Percentiles rank a stretch among this genome's conserved stretches.
These are phyloP conservation scores for Desmodus rotundus DNA, from an alignment of 2,113 vertebrate genomes.

Conservation along the genomic window DNA sequence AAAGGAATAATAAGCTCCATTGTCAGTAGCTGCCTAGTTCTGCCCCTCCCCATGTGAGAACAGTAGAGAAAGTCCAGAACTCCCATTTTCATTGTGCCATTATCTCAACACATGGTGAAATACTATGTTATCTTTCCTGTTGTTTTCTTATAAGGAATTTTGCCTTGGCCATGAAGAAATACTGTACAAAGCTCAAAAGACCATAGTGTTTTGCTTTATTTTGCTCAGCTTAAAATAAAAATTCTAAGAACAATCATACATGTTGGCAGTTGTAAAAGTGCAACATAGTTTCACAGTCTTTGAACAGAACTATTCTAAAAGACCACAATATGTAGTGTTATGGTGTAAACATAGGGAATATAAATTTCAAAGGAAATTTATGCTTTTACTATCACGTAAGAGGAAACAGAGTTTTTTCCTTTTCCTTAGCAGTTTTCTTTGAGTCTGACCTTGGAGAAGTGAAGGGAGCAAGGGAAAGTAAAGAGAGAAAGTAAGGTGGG, in stretches of 20 bases:
- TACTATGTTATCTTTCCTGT: neutral
- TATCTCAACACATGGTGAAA: neutral
- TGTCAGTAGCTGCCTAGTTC: neutral
- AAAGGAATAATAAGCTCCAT: neutral
- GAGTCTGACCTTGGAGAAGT: neutral
- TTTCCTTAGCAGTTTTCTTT: neutral
- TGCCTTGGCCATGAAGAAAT: neutral
- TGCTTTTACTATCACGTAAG: neutral
- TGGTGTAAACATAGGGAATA: neutral
- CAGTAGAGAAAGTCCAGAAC: neutral
- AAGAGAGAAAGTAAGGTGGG: neutral
- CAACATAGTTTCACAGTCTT: neutral
- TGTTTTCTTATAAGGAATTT: neutral
- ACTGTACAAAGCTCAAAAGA: neutral
- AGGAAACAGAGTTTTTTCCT: neutral
- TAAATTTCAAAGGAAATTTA: slow-evolving; percentile 29
- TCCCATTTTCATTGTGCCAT: neutral
- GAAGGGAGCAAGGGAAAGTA: neutral
- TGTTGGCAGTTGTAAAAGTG: neutral
- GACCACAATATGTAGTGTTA: neutral
- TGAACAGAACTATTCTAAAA: neutral
- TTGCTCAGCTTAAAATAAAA: slow-evolving; percentile 11
- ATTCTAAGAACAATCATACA: neutral
- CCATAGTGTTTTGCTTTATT: slow-evolving; percentile 1
- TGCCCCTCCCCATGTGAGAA: neutral